Conservation (phyloP, 2,113 vertebrate genomes). For the Mungos mungo region DNA sequence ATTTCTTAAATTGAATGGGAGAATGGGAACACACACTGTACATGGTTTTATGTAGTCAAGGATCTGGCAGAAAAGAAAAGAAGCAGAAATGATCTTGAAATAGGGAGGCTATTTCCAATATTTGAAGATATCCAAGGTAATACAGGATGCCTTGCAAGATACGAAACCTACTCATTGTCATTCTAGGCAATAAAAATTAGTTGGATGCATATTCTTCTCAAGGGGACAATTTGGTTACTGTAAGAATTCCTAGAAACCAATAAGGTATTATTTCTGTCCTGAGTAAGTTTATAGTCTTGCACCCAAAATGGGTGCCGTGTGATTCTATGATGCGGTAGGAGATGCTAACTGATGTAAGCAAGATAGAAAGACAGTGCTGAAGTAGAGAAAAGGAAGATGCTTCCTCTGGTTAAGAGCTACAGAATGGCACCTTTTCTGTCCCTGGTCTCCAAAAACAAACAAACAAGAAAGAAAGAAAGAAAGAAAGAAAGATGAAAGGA, state of each 20-base stretch:
- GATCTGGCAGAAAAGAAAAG: neutral
- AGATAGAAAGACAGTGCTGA: neutral
- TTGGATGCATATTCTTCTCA: neutral
- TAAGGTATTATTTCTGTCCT: neutral
- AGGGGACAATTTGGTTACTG: neutral
- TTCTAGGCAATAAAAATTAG: neutral
- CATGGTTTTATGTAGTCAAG: neutral
- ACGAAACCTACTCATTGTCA: accelerated
- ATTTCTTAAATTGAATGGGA: neutral
- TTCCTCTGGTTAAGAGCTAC: neutral
- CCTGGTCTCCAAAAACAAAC: neutral
- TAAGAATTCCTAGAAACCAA: neutral
- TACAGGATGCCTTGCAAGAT: neutral
- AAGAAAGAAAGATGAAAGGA: too few species aligned
- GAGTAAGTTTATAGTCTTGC: neutral
- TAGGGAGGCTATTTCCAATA: neutral
- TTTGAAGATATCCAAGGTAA: neutral
- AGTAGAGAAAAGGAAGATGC: neutral
- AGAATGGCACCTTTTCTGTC: neutral
- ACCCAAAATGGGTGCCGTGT: too few species aligned
- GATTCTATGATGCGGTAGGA: neutral
- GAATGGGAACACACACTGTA: neutral
- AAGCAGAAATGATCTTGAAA: neutral
- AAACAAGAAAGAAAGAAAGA: too few species aligned
- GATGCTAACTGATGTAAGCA: accelerated